Evolutionary conservation across 2,797 vertebrate genomes (phyloP), one percentile per base, ranked within the genome.

Genomic region (Borostomias antarcticus): DNA sequence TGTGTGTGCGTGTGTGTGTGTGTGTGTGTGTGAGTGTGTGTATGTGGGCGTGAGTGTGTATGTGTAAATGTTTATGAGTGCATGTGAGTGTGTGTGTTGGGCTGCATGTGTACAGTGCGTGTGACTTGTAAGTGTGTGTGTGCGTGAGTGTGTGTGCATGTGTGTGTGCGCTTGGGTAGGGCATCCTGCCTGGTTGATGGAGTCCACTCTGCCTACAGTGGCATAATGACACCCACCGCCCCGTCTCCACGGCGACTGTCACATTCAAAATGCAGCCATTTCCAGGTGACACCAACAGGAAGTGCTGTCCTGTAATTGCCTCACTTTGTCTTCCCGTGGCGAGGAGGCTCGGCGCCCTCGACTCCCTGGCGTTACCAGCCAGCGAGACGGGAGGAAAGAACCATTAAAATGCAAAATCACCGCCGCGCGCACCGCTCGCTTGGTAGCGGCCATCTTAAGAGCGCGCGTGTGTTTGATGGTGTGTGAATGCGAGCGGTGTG

Each of bases 361-460:
- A 81, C 74, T 76, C 81, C 65, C 85, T 82, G 79, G 81, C 87
- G 87, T 88, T 75, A 82, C 85, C 83, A 75, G 73, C 72, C 59
- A 75, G 37, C 19, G 51, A 68, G 61, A 70, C 58, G 69, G 74
- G 66, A 67, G 72, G 77, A 70, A 69, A 76, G 69, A 82, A 81
- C 86, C 77, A 90, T 91, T 86, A 86, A 91, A 92, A 93, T 91
- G 89, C 86, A 89, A 90, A 91, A 92, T 89, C 82, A 83, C 89
- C 88, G 89, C 81, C 72, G 85, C 76, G 79, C 80, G 82, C 83
- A 47, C 19, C 35, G 5, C 66, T 82, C 77, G 81, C 77, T 80
- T 77, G 64, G 72, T 85, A 89, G 83, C 87, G 79, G 86, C 88
- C 86, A 89, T 90, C 86, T 89, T 91, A 86, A 83, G 84, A 87